phyloP scores from a whole-genome alignment of 2,797 vertebrate genomes.

The Fundulus diaphanus region DNA sequence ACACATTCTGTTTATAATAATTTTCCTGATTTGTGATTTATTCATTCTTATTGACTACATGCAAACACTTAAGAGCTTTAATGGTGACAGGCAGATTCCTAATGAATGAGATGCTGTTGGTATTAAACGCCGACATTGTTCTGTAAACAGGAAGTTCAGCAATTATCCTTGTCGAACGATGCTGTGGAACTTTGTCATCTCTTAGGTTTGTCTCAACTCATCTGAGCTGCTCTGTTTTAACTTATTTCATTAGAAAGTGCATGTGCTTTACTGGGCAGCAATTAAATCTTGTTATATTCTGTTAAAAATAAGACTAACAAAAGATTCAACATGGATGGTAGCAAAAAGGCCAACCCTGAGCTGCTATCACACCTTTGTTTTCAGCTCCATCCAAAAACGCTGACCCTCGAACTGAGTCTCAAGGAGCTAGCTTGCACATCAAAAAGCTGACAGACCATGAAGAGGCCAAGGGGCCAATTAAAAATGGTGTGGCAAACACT shows the following conservation, averaged over 20 bases:
- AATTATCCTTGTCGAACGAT: background rate
- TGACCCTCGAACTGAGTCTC: constrained; percentile 19
- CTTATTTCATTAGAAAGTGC: background rate
- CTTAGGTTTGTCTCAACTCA: background rate
- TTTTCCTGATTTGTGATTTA: background rate
- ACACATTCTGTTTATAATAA: background rate
- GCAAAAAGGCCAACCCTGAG: background rate
- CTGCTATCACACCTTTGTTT: constrained; percentile 18
- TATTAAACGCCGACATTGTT: background rate
- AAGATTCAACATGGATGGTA: background rate
- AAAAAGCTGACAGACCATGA: constrained; percentile 33
- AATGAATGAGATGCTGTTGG: background rate
- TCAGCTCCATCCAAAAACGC: constrained; percentile 27
- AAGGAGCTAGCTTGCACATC: constrained; percentile 20
- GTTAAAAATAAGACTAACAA: background rate
- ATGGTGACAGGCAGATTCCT: background rate
- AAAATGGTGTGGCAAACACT: constrained; percentile 34
- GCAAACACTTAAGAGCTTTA: background rate
- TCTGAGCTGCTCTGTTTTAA: background rate
- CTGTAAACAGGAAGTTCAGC: too few species aligned
- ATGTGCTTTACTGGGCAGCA: background rate
- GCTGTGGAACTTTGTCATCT: background rate
- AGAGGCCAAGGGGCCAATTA: constrained; percentile 50
- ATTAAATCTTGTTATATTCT: background rate
- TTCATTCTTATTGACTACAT: background rate